Base-by-base conservation (phyloP, 2,113 vertebrate species). In the Cathartes aura region DNA sequence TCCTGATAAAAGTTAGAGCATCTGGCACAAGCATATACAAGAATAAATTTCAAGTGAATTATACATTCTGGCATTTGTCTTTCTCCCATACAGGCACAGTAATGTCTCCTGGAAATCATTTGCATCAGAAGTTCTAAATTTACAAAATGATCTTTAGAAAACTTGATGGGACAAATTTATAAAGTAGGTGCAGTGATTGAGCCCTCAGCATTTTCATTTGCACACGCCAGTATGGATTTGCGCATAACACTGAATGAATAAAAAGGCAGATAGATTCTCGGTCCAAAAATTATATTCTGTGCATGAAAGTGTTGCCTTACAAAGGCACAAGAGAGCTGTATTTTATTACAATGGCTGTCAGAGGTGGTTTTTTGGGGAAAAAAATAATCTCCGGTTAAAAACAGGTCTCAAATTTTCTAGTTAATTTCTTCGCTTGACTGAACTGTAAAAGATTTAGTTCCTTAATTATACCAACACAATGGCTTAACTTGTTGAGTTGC, bases 391-490 rank as follows among this genome's bases (percentile, higher is more conserved):
- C 36, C 8, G 0, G 22, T 82, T 95, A 96, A 96, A 97, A 97
- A 95, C 53, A 96, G 82, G 42, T 76, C 78, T 94, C 58, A 76
- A 50, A 74, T 94, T 93, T 96, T 96, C 72, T 84, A 89, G 81
- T 78, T 91, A 3, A 59, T 55, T 94, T 93, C 50, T 93, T 87
- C 1, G 11, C 94, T 91, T 76, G 73, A 78, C 66, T 82, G 94
- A 96, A 68, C 78, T 74, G 53, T 32, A 90, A 94, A 89, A 94
- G 90, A 87, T 89, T 94, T 87, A 76, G 73, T 94, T 96, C 81
- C 87, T 87, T 94, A 94, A 97, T 97, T 95, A 86, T 20, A 38
- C 59, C 7, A 1, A 67, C 90, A 96, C 94, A 96, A 96, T 93
- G 81, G 94, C 87, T 96, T 94, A 73, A 86, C 55, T 96, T 92